phyloP scores from a whole-genome alignment of 2,113 vertebrate genomes.

The Corapipo altera region DNA sequence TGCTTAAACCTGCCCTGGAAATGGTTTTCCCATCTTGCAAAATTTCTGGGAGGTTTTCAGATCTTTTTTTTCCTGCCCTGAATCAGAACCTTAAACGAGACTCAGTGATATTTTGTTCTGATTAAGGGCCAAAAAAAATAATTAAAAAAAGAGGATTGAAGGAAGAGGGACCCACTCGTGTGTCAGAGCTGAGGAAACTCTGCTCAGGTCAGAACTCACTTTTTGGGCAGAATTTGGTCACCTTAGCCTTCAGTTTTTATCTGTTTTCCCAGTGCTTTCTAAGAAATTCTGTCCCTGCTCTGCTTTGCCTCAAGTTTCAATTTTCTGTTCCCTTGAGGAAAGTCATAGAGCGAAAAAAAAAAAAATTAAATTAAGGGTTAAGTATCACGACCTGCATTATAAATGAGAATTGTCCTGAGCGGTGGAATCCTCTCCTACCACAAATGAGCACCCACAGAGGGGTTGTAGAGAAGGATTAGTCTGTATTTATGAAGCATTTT shows the following conservation, averaged over 20 bases:
- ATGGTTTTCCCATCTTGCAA: conserved; percentile 30
- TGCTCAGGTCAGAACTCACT: not conserved
- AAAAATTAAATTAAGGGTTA: not conserved
- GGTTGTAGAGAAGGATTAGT: not conserved
- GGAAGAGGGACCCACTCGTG: not conserved
- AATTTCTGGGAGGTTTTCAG: not conserved
- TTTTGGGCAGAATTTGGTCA: not conserved
- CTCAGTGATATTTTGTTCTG: not conserved
- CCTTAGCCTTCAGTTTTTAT: not conserved
- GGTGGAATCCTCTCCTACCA: not conserved
- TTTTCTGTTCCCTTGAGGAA: not conserved
- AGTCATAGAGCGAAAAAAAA: not conserved
- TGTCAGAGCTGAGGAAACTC: not conserved
- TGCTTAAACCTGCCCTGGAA: conserved; percentile 49
- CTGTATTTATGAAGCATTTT: not conserved
- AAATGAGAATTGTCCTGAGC: not conserved
- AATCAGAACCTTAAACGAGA: not conserved
- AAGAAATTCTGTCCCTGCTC: not conserved
- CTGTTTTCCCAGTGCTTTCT: not conserved
- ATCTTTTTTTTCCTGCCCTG: not conserved
- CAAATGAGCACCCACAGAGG: not conserved
- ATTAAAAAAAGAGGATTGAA: not conserved
- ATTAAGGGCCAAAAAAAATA: not conserved
- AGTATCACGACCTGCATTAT: not conserved
- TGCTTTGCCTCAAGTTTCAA: not conserved